Evolutionary conservation across 2,797 vertebrate genomes (phyloP), one percentile per base, ranked within the genome.

Genomic region (Falco naumanni): DNA sequence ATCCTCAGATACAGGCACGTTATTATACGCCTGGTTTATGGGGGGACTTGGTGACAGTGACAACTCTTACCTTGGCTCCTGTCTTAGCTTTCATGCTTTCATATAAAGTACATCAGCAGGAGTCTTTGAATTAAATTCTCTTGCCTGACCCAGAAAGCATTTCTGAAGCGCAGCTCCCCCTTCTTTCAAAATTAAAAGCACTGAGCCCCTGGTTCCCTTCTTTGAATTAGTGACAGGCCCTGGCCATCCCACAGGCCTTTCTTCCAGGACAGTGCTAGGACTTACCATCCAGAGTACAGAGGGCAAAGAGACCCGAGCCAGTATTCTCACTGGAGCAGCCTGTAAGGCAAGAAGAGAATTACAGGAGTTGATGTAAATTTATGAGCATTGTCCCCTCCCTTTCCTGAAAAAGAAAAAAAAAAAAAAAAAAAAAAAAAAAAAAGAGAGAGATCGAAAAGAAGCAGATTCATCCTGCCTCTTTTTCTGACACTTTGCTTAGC

Each of bases 221-320:
- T 87, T 51, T 34, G 41, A 87, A 50, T 16, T 65, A 31, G 43
- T 50, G 59, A 53, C 25, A 76, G 29, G 45, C 9, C 34, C 61
- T 79, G 47, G 29, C 29, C 8, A 2, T 24, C 29, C 31, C 43
- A 60, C 14, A 78, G 29, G 13, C 26, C 29, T 21, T 56, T 85
- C 54, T 47, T 47, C 33, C 28, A 81, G 45, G 19, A 10, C 47
- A 57, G 31, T 11, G 41, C 14, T 25, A 79, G 19, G 41, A 96
- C 99, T 99, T 92, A 99, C 99, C 99, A 84, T 99, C 99, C 92
- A 99, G 97, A 43, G 99, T 99, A 89, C 99, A 99, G 75, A 99
- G 99, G 47, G 99, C 99, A 96, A 99, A 99, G 68, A 99, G 98
- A 59, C 99, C 99, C 6, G 99, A 98, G 95, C 97, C 98, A 25